Base-by-base conservation (phyloP, 35 echinoderm and acorn worm species). In the Apostichopus parvimensis region DNA sequence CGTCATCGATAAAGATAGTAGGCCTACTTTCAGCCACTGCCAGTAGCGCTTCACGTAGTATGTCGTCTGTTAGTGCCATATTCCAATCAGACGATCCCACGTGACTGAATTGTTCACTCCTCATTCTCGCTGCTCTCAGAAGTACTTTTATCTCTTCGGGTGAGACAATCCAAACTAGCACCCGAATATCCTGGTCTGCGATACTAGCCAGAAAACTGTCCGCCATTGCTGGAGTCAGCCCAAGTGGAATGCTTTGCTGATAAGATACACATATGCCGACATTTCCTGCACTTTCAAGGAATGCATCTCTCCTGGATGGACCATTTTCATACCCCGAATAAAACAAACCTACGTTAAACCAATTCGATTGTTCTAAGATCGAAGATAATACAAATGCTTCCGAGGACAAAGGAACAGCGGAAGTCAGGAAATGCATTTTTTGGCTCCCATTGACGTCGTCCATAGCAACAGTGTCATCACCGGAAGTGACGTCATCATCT, bases 321-420 rank as follows among this genome's bases (percentile, higher is more conserved):
- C 93, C 93, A 12, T 68, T 77, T 26, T 77, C 61, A 59, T 88
- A 90, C 11, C 13, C 59, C 1, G 87, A 90, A 34, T 94, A 90
- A 7, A 94, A 54, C 8, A 91, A 34, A 57, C 87, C 93, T 3
- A 89, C 62, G 58, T 94, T 84, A 9, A 73, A 83, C 93, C 93
- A 94, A 12, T 71, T 55, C 5, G 54, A 14, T 73, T 72, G 23
- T 5, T 20, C 8, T 10, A 94, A 64, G 18, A 94, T 54, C 9
- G 1, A 2, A 57, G 80, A 56, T 28, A 94, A 73, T 34, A 53
- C 93, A 12, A 17, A 22, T 2, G 77, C 79, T 18, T 94, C 77
- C 14, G 45, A 52, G 68, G 53, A 24, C 56, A 90, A 77, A 21
- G 93, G 79, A 14, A 70, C 76, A 23, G 93, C 79, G 84, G 93